These are phyloP conservation scores for Acheta domesticus DNA, from an alignment of 2,888 invertebrate species.

Conservation along the genomic window DNA sequence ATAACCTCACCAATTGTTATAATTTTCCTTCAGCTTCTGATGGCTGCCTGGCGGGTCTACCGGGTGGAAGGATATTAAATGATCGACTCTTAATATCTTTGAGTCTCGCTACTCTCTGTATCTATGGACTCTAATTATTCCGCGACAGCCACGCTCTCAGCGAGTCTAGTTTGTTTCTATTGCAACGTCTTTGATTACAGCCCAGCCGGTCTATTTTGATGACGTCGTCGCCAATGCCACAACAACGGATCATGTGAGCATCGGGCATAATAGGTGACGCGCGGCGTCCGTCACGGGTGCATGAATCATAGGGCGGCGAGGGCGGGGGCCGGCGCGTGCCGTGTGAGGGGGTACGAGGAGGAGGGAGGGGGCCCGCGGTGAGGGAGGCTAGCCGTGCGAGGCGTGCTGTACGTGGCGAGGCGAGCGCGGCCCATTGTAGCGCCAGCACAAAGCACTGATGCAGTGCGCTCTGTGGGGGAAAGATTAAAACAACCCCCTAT, in stretches of 20 bases:
- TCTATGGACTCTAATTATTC: too few relatives aligned
- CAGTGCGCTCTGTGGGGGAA: background rate
- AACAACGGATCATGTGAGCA: background rate
- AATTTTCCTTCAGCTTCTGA: too few relatives aligned
- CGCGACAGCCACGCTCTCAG: too few relatives aligned
- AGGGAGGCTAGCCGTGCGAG: too few relatives aligned
- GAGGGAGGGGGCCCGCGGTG: background rate
- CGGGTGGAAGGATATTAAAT: too few relatives aligned
- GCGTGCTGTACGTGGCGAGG: background rate
- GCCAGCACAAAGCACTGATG: background rate
- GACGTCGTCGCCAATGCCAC: background rate
- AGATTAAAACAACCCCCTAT: background rate
- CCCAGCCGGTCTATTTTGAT: background rate
- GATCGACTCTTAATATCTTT: too few relatives aligned
- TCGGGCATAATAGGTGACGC: background rate
- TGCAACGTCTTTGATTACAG: too few relatives aligned
- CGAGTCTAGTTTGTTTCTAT: too few relatives aligned
- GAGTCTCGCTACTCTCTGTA: too few relatives aligned
- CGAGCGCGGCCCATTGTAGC: background rate
- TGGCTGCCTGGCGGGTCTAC: too few relatives aligned
- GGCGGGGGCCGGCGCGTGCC: background rate
- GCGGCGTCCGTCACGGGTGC: background rate
- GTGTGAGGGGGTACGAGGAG: background rate
- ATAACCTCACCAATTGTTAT: too few relatives aligned
- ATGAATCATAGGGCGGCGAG: background rate